These are phyloP conservation scores for Scaptomyza pallida DNA, from an alignment of 1,140 invertebrate species.

Conservation along the genomic window DNA sequence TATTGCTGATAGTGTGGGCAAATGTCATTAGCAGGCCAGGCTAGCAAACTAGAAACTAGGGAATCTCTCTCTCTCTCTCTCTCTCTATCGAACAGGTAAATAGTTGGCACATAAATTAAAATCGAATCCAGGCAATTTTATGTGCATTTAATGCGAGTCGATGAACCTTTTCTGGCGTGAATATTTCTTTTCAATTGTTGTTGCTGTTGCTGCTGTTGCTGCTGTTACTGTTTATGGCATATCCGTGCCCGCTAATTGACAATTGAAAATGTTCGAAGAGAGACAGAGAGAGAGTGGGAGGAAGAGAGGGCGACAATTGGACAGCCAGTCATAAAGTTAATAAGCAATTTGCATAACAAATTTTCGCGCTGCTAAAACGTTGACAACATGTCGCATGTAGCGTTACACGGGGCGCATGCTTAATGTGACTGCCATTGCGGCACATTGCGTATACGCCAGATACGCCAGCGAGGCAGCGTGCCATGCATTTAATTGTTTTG, in stretches of 20 bases:
- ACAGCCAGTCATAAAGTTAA: conserved; percentile 74
- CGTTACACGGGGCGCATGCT: conserved; percentile 37
- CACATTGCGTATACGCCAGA: conserved; percentile 67
- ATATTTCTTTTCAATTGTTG: conserved; percentile 9
- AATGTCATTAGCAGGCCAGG: conserved; percentile 73
- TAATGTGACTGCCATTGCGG: conserved; percentile 39
- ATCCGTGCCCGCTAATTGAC: conserved; percentile 61
- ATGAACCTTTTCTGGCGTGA: conserved; percentile 22
- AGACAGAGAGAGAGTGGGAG: neutral
- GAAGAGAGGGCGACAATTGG: conserved; percentile 35
- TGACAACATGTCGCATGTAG: conserved; percentile 68
- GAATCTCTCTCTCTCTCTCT: neutral
- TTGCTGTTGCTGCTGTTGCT: no score
- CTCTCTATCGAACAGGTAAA: neutral
- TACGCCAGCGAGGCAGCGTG: conserved; percentile 4
- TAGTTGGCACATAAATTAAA: conserved; percentile 68
- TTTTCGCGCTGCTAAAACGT: conserved; percentile 62
- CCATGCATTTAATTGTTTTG: conserved; percentile 76
- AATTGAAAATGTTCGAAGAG: conserved; percentile 62
- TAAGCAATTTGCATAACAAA: conserved; percentile 83
- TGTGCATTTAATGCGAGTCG: conserved; percentile 57
- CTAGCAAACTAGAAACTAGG: conserved; percentile 6
- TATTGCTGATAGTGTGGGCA: conserved; percentile 56
- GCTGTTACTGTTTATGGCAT: conserved; percentile 10
- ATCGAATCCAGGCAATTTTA: conserved; percentile 64